Base-by-base conservation (phyloP, 2,888 invertebrate species). In the Margaritifera margaritifera region DNA sequence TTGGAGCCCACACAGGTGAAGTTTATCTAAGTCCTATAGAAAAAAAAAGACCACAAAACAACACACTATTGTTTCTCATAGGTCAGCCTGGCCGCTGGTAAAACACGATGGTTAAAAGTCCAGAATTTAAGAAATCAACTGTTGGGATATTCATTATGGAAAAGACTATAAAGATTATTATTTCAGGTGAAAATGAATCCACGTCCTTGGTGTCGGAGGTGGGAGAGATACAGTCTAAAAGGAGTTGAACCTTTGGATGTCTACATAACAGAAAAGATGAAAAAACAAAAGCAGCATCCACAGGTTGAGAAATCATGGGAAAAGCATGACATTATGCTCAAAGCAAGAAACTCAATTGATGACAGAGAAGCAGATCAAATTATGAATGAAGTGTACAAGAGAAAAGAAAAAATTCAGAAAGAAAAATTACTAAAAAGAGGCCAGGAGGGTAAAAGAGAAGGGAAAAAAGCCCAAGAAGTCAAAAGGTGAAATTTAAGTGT, bases 311-410 rank as follows among this genome's bases (percentile, higher is more conserved):
- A 92, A 78, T 95, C 96, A 93, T 89, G 95, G 95, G 87, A 85
- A 66, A 94, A 96, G 91, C 96, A 94, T 90, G 98, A 99, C 90
- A 91, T 99, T 65, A 97, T 99, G 97, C 95, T 95, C 89, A 92
- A 94, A 71, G 98, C 98, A 89, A 94, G 97, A 92, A 93, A 91
- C 20, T 88, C 94, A 1, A 95, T 97, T 82, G 94, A 96, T 18
- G 94, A 94, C 80, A 96, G 96, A 88, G 97, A 98, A 95, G 96
- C 77, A 87, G 92, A 91, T 51, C 93, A 94, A 85, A 95, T 98
- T 83, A 97, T 94, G 92, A 91, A 93, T 1, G 96, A 98, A 90
- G 93, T 98, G n/a, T 71, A 73, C 25, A 19, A 60, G 25, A 55
- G 66, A 54, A 71, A 69, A 52, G 27, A 55, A 53, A 66, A 51